Conservation (phyloP, 2,113 vertebrate genomes). For the Carassius gibelio region DNA sequence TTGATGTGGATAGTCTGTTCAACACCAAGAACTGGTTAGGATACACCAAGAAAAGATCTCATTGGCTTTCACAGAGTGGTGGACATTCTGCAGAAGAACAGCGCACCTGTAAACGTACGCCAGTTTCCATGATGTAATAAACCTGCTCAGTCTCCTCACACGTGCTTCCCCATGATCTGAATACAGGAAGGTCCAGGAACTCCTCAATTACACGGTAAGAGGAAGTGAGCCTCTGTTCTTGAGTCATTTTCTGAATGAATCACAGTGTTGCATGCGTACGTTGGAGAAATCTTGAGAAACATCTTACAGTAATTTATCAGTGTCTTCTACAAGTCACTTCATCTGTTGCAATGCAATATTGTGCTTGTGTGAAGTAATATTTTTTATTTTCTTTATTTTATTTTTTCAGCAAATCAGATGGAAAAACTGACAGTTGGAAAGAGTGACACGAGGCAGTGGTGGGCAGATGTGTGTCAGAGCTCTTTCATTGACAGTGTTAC, state of each 20-base stretch:
- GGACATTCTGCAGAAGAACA: constrained; percentile 92
- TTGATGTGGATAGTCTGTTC: constrained; percentile 90
- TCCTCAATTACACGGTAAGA: constrained; percentile 86
- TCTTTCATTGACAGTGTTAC: neutral
- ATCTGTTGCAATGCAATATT: neutral
- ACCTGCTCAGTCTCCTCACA: neutral
- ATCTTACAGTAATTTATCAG: neutral
- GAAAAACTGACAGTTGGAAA: constrained; percentile 85
- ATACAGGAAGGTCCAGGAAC: constrained; percentile 83
- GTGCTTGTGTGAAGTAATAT: neutral
- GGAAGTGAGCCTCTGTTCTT: neutral
- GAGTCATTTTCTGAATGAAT: constrained; percentile 6
- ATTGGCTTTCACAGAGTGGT: constrained; percentile 91
- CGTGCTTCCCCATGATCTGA: constrained; percentile 58
- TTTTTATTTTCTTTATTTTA: constrained; percentile 25
- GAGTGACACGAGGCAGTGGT: neutral
- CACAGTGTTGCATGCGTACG: neutral
- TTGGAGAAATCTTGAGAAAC: neutral
- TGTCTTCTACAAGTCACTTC: neutral
- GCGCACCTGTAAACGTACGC: constrained; percentile 84
- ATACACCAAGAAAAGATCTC: constrained; percentile 87
- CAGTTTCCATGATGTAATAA: neutral
- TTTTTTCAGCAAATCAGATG: constrained; percentile 89
- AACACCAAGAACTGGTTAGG: constrained; percentile 95
- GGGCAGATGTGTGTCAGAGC: neutral